Conservation (phyloP, 2,797 vertebrate genomes). For the Oreochromis mossambicus region DNA sequence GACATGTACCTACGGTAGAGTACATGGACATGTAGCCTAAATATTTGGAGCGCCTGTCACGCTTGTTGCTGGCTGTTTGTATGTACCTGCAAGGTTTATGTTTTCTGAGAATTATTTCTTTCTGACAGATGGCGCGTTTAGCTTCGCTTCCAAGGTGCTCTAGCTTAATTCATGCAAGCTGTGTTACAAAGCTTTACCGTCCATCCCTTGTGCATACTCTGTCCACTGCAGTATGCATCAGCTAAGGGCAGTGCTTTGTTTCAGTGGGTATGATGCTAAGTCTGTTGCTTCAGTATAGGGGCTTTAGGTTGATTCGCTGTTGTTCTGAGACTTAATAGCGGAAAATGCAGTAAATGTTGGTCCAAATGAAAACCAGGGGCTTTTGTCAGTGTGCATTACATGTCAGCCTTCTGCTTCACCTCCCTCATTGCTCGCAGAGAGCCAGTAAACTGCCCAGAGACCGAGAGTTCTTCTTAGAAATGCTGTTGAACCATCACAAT, state of each 20-base stretch:
- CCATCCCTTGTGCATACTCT: background rate
- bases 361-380: constrained; percentile 69
- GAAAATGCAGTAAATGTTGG: constrained; percentile 58
- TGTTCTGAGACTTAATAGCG: constrained; percentile 63
- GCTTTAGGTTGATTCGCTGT: constrained; percentile 53
- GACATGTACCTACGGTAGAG: constrained; percentile 1
- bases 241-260: constrained; percentile 11
- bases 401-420: constrained; percentile 39
- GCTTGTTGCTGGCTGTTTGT: constrained; percentile 29
- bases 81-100: constrained; percentile 32
- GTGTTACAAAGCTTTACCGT: background rate
- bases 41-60: constrained; percentile 53
- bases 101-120: constrained; percentile 13
- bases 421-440: constrained; percentile 38
- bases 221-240: constrained; percentile 10
- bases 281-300: constrained; percentile 1
- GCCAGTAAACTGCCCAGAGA: constrained; percentile 58
- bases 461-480: constrained; percentile 61
- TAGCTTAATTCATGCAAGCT: constrained; percentile 54
- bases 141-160: constrained; percentile 21
- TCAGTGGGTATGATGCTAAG: constrained; percentile 33
- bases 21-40: constrained; percentile 20
- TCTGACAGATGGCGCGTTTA: constrained; percentile 42
- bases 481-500: constrained; percentile 73
- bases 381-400: constrained; percentile 65